phyloP scores from a whole-genome alignment of 2,113 vertebrate species.

The Bolborhynchus lineola region DNA sequence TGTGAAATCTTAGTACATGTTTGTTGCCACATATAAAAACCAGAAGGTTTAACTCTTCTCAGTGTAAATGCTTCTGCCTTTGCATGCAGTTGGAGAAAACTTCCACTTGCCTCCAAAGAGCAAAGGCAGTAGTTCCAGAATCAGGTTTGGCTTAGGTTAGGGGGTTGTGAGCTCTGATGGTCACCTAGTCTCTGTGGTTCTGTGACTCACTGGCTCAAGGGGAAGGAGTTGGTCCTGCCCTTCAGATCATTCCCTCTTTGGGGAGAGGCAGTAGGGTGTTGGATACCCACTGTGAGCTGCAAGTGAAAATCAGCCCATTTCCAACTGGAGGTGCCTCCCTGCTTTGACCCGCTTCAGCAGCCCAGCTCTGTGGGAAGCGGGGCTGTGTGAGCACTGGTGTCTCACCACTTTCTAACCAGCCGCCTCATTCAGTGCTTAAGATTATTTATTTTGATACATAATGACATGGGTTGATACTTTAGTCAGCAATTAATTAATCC shows the following conservation, averaged over 20 bases:
- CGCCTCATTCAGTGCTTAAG: neutral
- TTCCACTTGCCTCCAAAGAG: rapidly evolving
- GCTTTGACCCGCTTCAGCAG: neutral
- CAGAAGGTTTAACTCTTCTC: neutral
- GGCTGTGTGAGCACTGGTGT: neutral
- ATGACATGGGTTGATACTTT: slow-evolving; percentile 45
- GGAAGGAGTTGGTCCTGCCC: neutral
- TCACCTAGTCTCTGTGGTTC: neutral
- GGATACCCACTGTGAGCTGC: neutral
- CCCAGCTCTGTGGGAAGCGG: neutral
- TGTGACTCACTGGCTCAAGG: neutral
- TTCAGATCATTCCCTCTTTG: neutral
- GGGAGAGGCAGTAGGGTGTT: neutral
- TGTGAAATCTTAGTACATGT: neutral
- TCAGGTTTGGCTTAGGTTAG: neutral
- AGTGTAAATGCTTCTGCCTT: neutral
- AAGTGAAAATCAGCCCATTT: no score
- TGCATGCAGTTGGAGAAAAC: neutral
- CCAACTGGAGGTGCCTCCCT: neutral
- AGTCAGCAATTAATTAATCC: slow-evolving; percentile 33
- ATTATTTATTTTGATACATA: slow-evolving; percentile 42
- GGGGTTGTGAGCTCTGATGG: neutral
- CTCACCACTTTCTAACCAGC: neutral
- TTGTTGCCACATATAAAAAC: neutral
- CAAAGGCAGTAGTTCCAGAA: neutral